Evolutionary conservation across 2,113 vertebrate genomes (phyloP), one percentile per base, ranked within the genome.

Genomic region (Oryzias celebensis): DNA sequence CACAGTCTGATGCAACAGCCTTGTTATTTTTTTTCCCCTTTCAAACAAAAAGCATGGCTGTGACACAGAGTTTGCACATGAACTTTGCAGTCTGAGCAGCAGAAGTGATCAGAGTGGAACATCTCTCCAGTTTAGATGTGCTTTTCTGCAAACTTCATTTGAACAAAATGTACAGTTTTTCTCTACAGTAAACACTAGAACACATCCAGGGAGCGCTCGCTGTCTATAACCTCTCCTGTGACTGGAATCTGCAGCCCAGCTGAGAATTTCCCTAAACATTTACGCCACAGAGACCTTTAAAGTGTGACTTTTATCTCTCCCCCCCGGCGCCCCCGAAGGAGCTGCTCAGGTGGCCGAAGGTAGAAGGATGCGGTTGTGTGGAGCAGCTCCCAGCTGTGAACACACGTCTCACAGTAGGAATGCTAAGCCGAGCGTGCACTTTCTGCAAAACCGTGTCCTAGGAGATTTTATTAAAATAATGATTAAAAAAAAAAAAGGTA

Each of bases 351-450:
- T 77, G 84, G 78, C 46, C n/a, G 0, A 14, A 16, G 51, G 73
- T 18, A 6, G 51, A 62, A 18, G 73, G 57, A 70, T 53, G 70
- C 36, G 73, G 75, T 63, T 6, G 15, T 24, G 60, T 41, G 62
- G 67, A 64, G 65, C 69, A 74, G 71, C 65, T 55, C 50, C 58
- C 84, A 85, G 78, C 82, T 85, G 86, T 51, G 74, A 65, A 62
- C 55, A 62, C 52, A 36, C 26, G 73, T 78, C 73, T 56, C 63
- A 79, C 61, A 75, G 69, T 58, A 51, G 73, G 50, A 79, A 55
- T 73, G 82, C 75, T 58, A 65, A 83, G 57, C 80, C 36, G 71
- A 84, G 64, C 62, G 2, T 73, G 65, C 28, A 17, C 16, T n/a
- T 60, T 68, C 43, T 28, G 52, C 17, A n/a, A 59, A 75, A 56